Base-by-base conservation (phyloP, 1,140 invertebrate species). In the Drosophila bipectinata region DNA sequence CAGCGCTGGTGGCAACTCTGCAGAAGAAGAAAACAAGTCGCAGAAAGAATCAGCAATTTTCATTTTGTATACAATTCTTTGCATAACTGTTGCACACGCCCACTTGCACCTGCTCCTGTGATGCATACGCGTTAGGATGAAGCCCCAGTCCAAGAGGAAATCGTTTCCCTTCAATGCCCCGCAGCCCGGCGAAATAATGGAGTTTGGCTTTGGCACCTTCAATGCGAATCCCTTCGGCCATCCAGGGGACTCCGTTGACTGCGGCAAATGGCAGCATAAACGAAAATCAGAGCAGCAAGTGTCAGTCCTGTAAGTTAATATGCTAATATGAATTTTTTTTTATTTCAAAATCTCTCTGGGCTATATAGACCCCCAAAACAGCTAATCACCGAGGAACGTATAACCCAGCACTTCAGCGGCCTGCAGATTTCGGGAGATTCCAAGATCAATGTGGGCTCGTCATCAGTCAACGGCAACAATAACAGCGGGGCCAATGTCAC, bases 321-420 rank as follows among this genome's bases (percentile, higher is more conserved):
- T 18, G 6, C 15, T 15, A 8, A 0, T 0, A 7, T 28, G 26
- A 1, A 28, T 8, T 6, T 18, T 18, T 0, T 4, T 26, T 1
- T 0, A 18, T 8, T 34, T 15, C 14, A 7, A 18, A 48, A 49
- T 10, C 4, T 15, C 3, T 28, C 1, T 9, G 15, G 2, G 1
- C 21, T 21, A 30, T 92, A 66, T 54, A 93, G 93, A 18, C 94
- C 94, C 18, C 80, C 92, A n/a, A 97, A 97, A 91, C 95, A 96
- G 77, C 93, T 95, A n/a, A 96, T 96, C 68, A 96, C 95, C 1
- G 96, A 96, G 91, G 95, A 96, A 89, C 95, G 95, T 91, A 96
- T 97, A 94, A 94, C 95, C 14, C 95, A 95, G 39, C 95, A 96
- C 81, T 94, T 97, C 64, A 94, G 93, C 72, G 93, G 94, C 32